A percentile compares a stretch with the other conserved stretches of the same genome.
Evolutionary conservation across 2,797 vertebrate species (phyloP).

Genomic region (Ataeniobius toweri): DNA sequence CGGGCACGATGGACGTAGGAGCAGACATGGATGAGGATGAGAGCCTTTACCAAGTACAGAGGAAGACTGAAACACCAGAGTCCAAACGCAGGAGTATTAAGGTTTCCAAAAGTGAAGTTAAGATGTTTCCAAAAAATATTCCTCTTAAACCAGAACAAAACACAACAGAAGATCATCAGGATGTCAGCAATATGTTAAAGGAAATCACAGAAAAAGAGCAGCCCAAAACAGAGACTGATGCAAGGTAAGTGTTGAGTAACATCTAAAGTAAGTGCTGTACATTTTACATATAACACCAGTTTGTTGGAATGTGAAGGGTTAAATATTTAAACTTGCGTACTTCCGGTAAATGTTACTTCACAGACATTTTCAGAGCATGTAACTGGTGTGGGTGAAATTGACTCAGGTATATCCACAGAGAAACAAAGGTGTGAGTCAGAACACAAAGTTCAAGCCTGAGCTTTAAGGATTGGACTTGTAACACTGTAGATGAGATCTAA

Average conservation of each 20-base stretch:
- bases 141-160: conserved; percentile 45
- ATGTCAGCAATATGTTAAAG: conserved; percentile 9
- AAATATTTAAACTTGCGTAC: conserved; percentile 5
- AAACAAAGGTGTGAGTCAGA: conserved; percentile 52
- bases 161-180: conserved; percentile 7
- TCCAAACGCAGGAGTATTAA: conserved; percentile 80
- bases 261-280: background rate
- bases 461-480: conserved; percentile 1
- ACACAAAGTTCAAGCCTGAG: conserved; percentile 35
- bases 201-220: conserved; percentile 33
- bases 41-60: conserved; percentile 62
- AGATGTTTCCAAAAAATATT: conserved; percentile 74
- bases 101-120: conserved; percentile 74
- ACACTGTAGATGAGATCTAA: conserved; percentile 7
- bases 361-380: conserved; percentile 8
- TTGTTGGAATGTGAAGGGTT: background rate
- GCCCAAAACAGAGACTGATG: conserved; percentile 26
- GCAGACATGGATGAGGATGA: conserved; percentile 65
- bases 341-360: conserved; percentile 2
- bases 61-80: conserved; percentile 77
- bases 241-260: conserved; percentile 43
- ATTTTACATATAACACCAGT: background rate
- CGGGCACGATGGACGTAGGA: conserved; percentile 7
- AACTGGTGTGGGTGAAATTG: conserved; percentile 32
- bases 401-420: conserved; percentile 21